phyloP scores from a whole-genome alignment of 2,888 invertebrate genomes.

The Aphodius sticticus region DNA sequence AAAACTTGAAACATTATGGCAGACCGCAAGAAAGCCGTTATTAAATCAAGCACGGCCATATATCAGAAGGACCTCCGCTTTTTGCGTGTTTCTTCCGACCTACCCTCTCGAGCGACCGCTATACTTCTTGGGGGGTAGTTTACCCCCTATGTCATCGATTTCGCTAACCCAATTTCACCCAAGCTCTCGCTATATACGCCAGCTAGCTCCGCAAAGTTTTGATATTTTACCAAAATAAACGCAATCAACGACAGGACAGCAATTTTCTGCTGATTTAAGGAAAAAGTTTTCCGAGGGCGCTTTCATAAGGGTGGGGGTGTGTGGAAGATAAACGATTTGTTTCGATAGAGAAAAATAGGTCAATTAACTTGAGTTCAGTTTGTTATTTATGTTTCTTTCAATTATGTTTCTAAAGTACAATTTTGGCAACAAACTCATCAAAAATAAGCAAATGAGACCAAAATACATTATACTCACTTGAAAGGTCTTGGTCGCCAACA shows the following conservation, averaged over 20 bases:
- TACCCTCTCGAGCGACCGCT: background rate
- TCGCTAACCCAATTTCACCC: background rate
- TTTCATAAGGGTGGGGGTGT: background rate
- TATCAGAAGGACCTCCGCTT: background rate
- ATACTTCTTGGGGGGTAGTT: background rate
- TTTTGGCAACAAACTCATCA: no score
- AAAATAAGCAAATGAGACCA: no score
- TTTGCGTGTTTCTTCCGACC: background rate
- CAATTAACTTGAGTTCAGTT: background rate
- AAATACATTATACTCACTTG: background rate
- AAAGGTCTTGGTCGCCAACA: background rate
- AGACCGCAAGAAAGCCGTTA: background rate
- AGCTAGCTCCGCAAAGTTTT: background rate
- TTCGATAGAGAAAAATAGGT: background rate
- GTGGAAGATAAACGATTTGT: background rate
- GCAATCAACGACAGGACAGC: background rate
- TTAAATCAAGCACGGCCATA: background rate
- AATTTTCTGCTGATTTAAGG: background rate
- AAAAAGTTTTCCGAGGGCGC: background rate
- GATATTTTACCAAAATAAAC: background rate
- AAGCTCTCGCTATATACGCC: background rate
- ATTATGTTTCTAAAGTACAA: no score
- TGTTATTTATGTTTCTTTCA: no score
- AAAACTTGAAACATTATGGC: background rate
- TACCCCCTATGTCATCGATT: background rate